phyloP scores from a whole-genome alignment of 2,113 vertebrate species.

The Chionis minor region DNA sequence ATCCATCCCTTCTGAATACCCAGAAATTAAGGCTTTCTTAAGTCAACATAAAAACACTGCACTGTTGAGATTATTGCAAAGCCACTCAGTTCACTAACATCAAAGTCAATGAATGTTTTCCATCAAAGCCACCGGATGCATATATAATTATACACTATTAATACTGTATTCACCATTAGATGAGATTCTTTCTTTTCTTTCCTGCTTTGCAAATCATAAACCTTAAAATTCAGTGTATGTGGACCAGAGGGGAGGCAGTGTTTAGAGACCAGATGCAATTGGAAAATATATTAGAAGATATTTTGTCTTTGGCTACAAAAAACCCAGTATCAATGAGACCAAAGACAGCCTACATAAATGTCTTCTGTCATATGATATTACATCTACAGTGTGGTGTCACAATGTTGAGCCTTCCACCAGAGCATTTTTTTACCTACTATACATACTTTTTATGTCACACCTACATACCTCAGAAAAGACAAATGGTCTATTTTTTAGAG shows the following conservation, averaged over 20 bases:
- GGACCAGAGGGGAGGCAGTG: background rate
- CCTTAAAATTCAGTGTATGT: background rate
- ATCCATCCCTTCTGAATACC: background rate
- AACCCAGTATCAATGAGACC: background rate
- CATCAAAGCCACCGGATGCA: background rate
- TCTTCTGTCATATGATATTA: background rate
- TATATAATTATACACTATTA: background rate
- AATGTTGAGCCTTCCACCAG: background rate
- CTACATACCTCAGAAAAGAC: background rate
- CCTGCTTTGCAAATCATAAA: background rate
- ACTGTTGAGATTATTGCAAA: background rate
- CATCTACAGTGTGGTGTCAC: background rate
- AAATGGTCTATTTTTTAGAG: background rate
- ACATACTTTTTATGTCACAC: background rate
- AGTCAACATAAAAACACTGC: background rate
- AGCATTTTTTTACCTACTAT: background rate
- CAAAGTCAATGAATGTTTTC: background rate
- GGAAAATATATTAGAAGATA: background rate
- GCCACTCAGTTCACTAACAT: background rate
- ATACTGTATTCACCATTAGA: background rate
- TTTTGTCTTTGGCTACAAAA: background rate
- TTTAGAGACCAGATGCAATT: background rate
- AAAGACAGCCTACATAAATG: background rate
- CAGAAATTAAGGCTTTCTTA: background rate
- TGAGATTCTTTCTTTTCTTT: background rate